A percentile compares a stretch with the other conserved stretches of the same genome.
phyloP scores from a whole-genome alignment of 2,113 vertebrate genomes.

The Trichechus manatus region DNA sequence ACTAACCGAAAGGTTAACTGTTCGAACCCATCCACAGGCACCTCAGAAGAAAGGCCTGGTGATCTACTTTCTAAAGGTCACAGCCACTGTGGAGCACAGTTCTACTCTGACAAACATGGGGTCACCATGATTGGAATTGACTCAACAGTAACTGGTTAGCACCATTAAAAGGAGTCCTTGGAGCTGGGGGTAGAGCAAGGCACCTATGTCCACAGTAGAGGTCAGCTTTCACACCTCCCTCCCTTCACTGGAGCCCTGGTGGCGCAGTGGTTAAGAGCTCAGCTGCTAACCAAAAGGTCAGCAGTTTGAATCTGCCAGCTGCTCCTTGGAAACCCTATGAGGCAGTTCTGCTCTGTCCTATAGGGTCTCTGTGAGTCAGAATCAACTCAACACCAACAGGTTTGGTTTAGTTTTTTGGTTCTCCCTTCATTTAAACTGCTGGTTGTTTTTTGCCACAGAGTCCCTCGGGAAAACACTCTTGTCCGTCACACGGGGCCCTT shows the following conservation, averaged over 20 bases:
- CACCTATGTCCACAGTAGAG: accelerated
- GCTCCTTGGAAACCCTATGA: no score
- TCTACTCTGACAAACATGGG: neutral
- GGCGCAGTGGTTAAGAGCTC: no score
- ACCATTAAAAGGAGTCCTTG: neutral
- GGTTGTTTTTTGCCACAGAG: neutral
- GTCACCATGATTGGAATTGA: neutral
- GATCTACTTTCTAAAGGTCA: neutral
- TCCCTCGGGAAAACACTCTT: neutral
- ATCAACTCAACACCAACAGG: no score
- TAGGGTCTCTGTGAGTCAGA: no score
- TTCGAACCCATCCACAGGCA: neutral
- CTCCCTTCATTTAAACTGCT: neutral
- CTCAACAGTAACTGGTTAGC: neutral
- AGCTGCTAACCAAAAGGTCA: no score
- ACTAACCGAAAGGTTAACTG: neutral
- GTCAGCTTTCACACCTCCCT: neutral
- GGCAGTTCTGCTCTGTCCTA: no score
- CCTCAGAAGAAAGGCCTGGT: neutral
- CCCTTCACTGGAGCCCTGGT: neutral
- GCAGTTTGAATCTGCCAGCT: no score
- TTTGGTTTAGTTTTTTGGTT: no score
- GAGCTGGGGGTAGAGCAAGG: neutral
- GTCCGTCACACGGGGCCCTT: neutral
- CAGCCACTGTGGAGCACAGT: neutral